phyloP scores from a whole-genome alignment of 1,140 invertebrate genomes.

The Diorhabda carinulata region DNA sequence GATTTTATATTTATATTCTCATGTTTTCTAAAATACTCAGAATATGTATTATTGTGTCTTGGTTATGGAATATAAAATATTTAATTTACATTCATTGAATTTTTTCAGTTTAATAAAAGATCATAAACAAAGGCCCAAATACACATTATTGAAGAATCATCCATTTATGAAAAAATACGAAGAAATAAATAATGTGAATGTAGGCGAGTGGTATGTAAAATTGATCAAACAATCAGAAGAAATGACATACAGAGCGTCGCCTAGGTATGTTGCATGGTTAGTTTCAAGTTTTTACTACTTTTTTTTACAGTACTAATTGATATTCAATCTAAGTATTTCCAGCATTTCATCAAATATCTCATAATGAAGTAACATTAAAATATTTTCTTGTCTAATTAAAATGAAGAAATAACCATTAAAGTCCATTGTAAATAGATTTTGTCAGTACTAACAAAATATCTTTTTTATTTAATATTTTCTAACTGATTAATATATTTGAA shows the following conservation, averaged over 20 bases:
- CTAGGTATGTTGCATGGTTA: constrained; percentile 47
- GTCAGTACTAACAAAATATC: too few species aligned
- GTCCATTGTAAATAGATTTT: too few species aligned
- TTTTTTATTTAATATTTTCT: too few species aligned
- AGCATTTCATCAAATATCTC: too few species aligned
- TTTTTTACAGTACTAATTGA: neutral
- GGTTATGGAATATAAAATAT: too few species aligned
- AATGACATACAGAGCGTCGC: constrained; percentile 34
- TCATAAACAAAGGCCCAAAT: constrained; percentile 89
- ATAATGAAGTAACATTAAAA: too few species aligned
- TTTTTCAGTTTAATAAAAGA: constrained; percentile 85
- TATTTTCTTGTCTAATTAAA: too few species aligned
- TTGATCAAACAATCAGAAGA: constrained; percentile 47
- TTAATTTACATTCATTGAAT: too few species aligned
- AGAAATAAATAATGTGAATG: constrained; percentile 61
- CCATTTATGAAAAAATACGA: constrained; percentile 83
- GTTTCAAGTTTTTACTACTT: constrained; percentile 32
- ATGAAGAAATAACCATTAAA: too few species aligned
- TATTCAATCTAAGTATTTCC: neutral
- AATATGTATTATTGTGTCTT: too few species aligned
- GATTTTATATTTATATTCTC: neutral
- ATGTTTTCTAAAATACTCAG: too few species aligned
- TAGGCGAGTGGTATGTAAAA: constrained; percentile 70
- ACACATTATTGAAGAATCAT: constrained; percentile 85
- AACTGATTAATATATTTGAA: too few species aligned